Percentiles rank a stretch among this genome's conserved stretches.
Evolutionary conservation across 1,140 invertebrate species (phyloP).

Genomic region (fruit fly (Drosophila melanogaster)): DNA sequence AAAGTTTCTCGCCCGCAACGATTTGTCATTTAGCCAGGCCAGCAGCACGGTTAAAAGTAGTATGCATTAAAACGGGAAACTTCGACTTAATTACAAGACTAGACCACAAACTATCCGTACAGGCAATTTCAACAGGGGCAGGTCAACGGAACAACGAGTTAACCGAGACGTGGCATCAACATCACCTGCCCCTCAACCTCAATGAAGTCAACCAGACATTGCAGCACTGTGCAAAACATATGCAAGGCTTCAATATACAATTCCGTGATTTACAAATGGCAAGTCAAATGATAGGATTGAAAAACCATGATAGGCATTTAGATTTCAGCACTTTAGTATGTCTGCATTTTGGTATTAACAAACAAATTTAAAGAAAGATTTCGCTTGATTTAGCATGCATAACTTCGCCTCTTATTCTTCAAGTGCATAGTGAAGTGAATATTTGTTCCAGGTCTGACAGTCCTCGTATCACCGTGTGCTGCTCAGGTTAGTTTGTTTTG

Average conservation of each 20-base stretch:
- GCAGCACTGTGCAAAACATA: conserved; percentile 11
- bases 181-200: conserved; percentile 26
- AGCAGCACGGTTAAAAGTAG: conserved; percentile 22
- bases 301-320: too few relatives aligned
- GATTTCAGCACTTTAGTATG: too few relatives aligned
- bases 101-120: conserved; percentile 58
- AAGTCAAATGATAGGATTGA: too few relatives aligned
- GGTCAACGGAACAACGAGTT: conserved; percentile 40
- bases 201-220: background rate
- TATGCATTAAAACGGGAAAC: conserved; percentile 49
- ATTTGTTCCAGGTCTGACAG: background rate
- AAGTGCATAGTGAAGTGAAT: conserved; percentile 7
- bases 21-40: conserved; percentile 43
- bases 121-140: conserved; percentile 19
- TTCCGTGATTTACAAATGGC: too few relatives aligned
- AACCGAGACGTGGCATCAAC: conserved; percentile 37
- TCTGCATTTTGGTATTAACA: too few relatives aligned
- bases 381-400: too few relatives aligned
- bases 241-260: background rate
- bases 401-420: background rate
- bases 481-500: conserved; percentile 66
- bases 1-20: conserved; percentile 36
- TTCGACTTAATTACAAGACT: conserved; percentile 61
- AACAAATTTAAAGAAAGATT: too few relatives aligned
- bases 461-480: conserved; percentile 6